A percentile compares a stretch with the other conserved stretches of the same genome.
Evolutionary conservation across 1,140 invertebrate genomes (phyloP).

Genomic region (Ladona fulva): DNA sequence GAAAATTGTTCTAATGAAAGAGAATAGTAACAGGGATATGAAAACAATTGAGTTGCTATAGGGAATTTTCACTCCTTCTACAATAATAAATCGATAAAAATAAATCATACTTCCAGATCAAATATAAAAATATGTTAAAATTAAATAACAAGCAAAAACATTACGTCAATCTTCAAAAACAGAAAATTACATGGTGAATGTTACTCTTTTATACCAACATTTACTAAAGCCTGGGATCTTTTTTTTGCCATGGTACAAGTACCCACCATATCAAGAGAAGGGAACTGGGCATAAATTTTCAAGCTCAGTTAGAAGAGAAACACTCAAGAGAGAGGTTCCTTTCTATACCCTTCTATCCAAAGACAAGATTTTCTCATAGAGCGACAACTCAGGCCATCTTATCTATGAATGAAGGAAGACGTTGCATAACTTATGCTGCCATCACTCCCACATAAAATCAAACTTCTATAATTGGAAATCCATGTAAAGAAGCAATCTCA

Average conservation of each 20-base stretch:
- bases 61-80: background rate
- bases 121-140: slow-evolving; percentile 11
- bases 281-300: background rate
- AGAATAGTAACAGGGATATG: background rate
- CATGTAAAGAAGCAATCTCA: background rate
- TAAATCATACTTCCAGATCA: slow-evolving; percentile 2
- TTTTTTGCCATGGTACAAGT: background rate
- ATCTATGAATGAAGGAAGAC: slow-evolving; percentile 5
- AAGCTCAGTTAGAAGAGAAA: background rate
- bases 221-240: background rate
- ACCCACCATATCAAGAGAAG: background rate
- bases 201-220: slow-evolving; percentile 7
- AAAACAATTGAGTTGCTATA: background rate
- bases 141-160: slow-evolving; percentile 9
- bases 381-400: slow-evolving; percentile 2
- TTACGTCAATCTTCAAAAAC: background rate
- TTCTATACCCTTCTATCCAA: background rate
- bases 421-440: background rate
- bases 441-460: slow-evolving; percentile 1
- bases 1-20: background rate
- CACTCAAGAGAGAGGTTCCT: background rate
- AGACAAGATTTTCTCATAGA: background rate
- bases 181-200: background rate
- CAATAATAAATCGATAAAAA: background rate
- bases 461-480: background rate